phyloP scores from a whole-genome alignment of 92 coral and sea anemone genomes.

The Porites rus region DNA sequence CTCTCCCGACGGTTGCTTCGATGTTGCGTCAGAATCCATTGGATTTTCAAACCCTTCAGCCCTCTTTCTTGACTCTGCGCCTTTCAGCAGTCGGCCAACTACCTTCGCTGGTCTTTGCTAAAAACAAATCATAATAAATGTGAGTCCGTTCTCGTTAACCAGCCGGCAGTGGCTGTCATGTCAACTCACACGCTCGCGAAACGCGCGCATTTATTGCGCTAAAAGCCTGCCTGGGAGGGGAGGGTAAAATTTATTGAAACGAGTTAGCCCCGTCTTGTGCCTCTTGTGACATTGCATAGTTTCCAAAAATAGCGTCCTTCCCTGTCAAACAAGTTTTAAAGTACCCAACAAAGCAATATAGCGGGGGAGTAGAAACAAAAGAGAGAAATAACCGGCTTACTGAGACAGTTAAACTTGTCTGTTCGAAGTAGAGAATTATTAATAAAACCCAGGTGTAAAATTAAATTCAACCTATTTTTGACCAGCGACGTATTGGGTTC shows the following conservation, averaged over 20 bases:
- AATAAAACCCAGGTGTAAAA: too few species aligned
- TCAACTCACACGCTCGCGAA: background rate
- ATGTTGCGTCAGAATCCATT: background rate
- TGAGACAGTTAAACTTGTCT: background rate
- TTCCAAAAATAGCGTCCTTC: background rate
- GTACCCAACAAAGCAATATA: background rate
- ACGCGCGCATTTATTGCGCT: too few species aligned
- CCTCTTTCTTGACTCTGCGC: background rate
- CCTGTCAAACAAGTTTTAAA: background rate
- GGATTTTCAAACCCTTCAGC: constrained; percentile 26
- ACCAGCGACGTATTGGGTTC: too few species aligned
- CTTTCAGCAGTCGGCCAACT: background rate
- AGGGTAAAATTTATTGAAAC: background rate
- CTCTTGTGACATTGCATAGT: background rate
- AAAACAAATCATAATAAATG: constrained; percentile 29
- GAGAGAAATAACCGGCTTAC: background rate
- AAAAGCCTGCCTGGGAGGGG: constrained; percentile 22
- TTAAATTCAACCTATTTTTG: too few species aligned
- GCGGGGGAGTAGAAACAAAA: background rate
- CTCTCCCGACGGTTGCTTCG: constrained; percentile 2
- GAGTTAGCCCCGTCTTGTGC: background rate
- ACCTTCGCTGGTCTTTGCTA: constrained; percentile 32
- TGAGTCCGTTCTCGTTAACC: background rate
- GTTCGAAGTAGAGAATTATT: background rate
- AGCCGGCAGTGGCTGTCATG: constrained; percentile 1